Percentiles rank a stretch among this genome's conserved stretches.
phyloP scores from a whole-genome alignment of 2,888 invertebrate genomes.

The Dolichopus griseipennis region DNA sequence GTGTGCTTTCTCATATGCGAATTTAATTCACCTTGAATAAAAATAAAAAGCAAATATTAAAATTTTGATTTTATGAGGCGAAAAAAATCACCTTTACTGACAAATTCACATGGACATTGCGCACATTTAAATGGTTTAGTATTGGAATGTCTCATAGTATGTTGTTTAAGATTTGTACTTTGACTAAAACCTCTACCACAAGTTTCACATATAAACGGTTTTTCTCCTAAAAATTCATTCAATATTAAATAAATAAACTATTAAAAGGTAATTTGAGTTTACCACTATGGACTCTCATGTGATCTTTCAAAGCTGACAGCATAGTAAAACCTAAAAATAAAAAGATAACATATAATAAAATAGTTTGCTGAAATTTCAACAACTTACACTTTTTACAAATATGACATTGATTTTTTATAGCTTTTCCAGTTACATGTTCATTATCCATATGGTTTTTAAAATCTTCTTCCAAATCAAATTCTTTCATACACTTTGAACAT shows the following conservation, averaged over 20 bases:
- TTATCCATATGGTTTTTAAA: slow-evolving; percentile 44
- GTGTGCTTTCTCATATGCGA: slow-evolving; percentile 51
- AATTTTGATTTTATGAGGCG: background rate
- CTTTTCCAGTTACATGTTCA: slow-evolving; percentile 41
- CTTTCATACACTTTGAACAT: slow-evolving; percentile 41
- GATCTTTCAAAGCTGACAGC: slow-evolving; percentile 51
- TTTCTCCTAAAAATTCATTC: slow-evolving; percentile 34
- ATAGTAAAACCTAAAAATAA: slow-evolving; percentile 42
- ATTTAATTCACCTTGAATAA: slow-evolving; percentile 44
- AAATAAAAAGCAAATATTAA: slow-evolving; percentile 19
- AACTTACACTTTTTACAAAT: slow-evolving; percentile 43
- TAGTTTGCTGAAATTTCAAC: background rate
- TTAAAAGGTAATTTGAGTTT: background rate
- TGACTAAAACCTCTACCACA: slow-evolving; percentile 51
- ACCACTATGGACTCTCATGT: slow-evolving; percentile 50
- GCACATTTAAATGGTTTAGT: slow-evolving; percentile 41
- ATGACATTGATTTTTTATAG: slow-evolving; percentile 47
- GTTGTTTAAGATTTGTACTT: slow-evolving; percentile 52
- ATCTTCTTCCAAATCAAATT: slow-evolving; percentile 42
- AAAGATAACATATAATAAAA: background rate
- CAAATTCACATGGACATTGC: slow-evolving; percentile 44
- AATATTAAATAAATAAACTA: background rate
- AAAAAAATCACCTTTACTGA: slow-evolving; percentile 34
- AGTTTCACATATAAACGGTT: slow-evolving; percentile 48
- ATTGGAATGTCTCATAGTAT: slow-evolving; percentile 50